A percentile compares a stretch with the other conserved stretches of the same genome.
Evolutionary conservation across 2,888 invertebrate genomes (phyloP).

Genomic region (Nomada flava): DNA sequence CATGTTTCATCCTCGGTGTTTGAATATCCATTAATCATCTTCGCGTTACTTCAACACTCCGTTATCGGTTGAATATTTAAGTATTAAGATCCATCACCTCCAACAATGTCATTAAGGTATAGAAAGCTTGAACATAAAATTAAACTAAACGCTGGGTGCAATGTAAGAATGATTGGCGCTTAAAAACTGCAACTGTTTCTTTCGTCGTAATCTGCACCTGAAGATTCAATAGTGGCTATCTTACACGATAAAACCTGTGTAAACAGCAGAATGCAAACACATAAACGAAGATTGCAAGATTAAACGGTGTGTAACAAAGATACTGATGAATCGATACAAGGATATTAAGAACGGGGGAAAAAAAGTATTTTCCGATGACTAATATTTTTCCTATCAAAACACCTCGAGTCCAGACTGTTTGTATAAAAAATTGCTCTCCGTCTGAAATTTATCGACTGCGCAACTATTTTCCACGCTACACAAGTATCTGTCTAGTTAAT

Average conservation of each 20-base stretch:
- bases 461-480: constrained; percentile 5
- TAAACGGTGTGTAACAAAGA: background rate
- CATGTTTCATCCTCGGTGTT: background rate
- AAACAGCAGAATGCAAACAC: constrained; percentile 7
- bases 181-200: background rate
- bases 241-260: background rate
- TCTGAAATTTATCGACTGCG: constrained; percentile 25
- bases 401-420: background rate
- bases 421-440: constrained; percentile 18
- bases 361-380: constrained; percentile 4
- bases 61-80: background rate
- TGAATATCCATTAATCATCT: background rate
- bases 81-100: background rate
- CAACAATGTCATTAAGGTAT: too few species aligned
- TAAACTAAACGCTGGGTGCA: background rate
- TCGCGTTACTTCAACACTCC: background rate
- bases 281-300: constrained; percentile 7
- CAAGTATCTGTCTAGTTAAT: constrained; percentile 22
- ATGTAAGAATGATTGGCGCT: background rate
- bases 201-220: background rate
- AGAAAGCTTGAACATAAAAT: too few species aligned
- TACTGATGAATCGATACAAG: constrained; percentile 32
- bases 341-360: background rate
- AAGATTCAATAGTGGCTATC: background rate
- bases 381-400: background rate